These are phyloP conservation scores for Trichopria drosophilae DNA, from an alignment of 2,888 invertebrate species.

Conservation along the genomic window DNA sequence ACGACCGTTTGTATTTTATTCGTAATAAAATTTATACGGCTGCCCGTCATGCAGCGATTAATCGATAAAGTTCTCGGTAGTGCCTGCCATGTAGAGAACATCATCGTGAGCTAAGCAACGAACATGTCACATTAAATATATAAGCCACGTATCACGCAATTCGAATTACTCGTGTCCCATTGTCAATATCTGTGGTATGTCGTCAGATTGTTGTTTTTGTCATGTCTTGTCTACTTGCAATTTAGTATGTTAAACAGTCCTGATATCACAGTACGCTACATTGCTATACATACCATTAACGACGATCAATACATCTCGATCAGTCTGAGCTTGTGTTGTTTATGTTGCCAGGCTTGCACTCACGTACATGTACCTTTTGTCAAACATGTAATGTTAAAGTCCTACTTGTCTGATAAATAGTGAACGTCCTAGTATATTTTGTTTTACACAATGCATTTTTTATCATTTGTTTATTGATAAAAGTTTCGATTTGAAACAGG, in stretches of 20 bases:
- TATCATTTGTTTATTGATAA: conserved; percentile 1
- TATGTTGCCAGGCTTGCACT: conserved; percentile 57
- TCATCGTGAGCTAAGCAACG: conserved; percentile 26
- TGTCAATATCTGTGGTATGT: conserved; percentile 56
- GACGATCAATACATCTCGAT: conserved; percentile 32
- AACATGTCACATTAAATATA: conserved; percentile 25
- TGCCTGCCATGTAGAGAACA: no score
- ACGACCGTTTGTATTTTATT: no score
- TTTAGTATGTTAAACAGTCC: conserved; percentile 43
- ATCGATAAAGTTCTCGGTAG: no score
- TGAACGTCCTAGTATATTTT: conserved; percentile 27
- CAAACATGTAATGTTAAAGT: conserved; percentile 33
- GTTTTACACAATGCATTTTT: conserved; percentile 15
- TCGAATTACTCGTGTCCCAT: conserved; percentile 28
- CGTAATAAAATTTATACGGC: no score
- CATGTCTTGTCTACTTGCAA: conserved; percentile 57
- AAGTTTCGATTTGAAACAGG: no score
- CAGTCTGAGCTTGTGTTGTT: conserved; percentile 51
- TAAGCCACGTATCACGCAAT: conserved; percentile 33
- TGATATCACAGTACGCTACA: conserved; percentile 43
- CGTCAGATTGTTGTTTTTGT: conserved; percentile 57
- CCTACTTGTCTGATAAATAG: conserved; percentile 35
- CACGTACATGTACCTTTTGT: conserved; percentile 35
- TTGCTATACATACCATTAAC: conserved; percentile 32
- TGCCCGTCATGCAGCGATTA: no score